Conservation (phyloP, 1,140 invertebrate genomes). For the Lepidurus apus region DNA sequence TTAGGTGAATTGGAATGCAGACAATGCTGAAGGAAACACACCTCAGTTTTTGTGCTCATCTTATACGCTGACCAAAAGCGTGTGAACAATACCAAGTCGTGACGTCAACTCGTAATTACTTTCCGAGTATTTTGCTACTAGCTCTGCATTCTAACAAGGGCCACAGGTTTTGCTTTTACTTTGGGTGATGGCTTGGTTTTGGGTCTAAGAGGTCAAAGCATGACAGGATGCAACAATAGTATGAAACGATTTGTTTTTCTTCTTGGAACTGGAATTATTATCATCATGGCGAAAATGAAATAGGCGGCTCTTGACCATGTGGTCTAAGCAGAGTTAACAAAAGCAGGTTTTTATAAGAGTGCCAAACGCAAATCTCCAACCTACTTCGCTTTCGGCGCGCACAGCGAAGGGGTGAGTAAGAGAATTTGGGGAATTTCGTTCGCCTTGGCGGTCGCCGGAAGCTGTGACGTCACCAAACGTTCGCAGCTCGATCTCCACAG, state of each 20-base stretch:
- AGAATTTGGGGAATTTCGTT: slow-evolving; percentile 22
- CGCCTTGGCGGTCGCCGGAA: not conserved
- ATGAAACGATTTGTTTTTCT: not conserved
- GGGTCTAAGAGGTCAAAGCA: not conserved
- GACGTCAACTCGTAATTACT: no score
- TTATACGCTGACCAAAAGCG: no score
- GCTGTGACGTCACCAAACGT: not conserved
- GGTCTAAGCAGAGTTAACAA: not conserved
- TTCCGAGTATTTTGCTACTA: not conserved
- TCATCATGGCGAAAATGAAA: not conserved
- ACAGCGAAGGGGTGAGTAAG: not conserved
- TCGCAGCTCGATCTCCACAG: no score
- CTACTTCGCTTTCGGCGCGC: not conserved
- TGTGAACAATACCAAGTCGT: no score
- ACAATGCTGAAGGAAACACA: no score
- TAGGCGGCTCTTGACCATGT: not conserved
- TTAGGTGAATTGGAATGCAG: no score
- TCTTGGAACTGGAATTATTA: not conserved
- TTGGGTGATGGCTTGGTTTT: not conserved
- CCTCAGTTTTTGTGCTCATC: no score
- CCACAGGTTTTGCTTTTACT: not conserved
- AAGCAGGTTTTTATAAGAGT: not conserved
- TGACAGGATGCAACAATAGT: not conserved
- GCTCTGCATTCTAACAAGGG: not conserved
- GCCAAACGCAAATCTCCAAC: not conserved